Percentiles rank a stretch among this genome's conserved stretches.
Evolutionary conservation across 1,140 invertebrate genomes (phyloP).

Genomic region (Choristoneura fumiferana): DNA sequence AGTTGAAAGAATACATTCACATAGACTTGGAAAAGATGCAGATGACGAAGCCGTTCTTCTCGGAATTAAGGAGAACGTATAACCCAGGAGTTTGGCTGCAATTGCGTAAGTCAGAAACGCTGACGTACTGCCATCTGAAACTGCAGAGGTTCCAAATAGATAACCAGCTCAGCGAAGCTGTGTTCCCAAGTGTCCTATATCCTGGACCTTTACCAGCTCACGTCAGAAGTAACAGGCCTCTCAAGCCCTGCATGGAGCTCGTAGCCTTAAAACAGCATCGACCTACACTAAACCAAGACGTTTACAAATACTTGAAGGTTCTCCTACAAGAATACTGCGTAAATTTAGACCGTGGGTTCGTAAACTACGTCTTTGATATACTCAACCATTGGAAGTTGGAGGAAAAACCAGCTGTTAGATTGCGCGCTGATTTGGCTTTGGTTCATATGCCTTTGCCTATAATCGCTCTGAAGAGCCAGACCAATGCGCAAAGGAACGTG

Average conservation of each 20-base stretch:
- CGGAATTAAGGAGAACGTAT: constrained; percentile 86
- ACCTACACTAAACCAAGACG: constrained; percentile 78
- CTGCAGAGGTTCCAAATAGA: constrained; percentile 86
- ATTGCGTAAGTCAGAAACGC: constrained; percentile 83
- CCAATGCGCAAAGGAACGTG: constrained; percentile 55
- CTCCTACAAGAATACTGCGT: constrained; percentile 86
- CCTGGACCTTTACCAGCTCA: constrained; percentile 70
- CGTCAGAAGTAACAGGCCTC: constrained; percentile 56
- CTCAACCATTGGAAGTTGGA: constrained; percentile 78
- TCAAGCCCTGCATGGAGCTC: constrained; percentile 85
- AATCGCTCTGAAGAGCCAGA: constrained; percentile 66
- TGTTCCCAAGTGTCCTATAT: constrained; percentile 87
- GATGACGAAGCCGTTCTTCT: constrained; percentile 92
- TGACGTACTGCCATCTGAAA: constrained; percentile 84
- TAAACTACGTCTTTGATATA: constrained; percentile 82
- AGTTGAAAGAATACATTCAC: constrained; percentile 87
- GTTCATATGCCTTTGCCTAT: constrained; percentile 79
- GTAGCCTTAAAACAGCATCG: constrained; percentile 81
- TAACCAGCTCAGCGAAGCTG: constrained; percentile 88
- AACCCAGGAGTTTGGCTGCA: constrained; percentile 88
- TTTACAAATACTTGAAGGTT: constrained; percentile 86
- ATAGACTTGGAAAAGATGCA: constrained; percentile 92
- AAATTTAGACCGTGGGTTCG: constrained; percentile 87
- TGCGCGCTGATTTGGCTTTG: constrained; percentile 79
- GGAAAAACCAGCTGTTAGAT: constrained; percentile 75